These are phyloP conservation scores for Scaptomyza polygonia DNA, from an alignment of 2,888 invertebrate genomes.

Conservation along the genomic window DNA sequence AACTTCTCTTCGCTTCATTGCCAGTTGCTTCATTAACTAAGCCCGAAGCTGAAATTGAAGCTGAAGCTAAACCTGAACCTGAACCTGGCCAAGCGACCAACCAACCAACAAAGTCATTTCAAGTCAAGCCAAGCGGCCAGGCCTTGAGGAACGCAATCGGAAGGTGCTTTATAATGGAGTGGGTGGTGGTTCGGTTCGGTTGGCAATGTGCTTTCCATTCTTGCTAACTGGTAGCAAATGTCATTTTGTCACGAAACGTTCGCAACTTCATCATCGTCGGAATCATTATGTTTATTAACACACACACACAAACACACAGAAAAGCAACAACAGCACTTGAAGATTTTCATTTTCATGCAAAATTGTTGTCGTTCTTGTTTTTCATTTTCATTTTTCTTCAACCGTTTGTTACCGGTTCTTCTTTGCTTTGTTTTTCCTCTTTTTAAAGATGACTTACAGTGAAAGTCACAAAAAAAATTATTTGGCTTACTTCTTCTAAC, in stretches of 20 bases:
- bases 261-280: constrained; percentile 55
- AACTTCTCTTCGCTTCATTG: constrained; percentile 46
- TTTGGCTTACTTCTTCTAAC: constrained; percentile 39
- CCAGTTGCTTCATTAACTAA: constrained; percentile 68
- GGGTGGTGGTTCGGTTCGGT: neutral
- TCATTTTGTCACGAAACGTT: constrained; percentile 77
- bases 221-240: constrained; percentile 59
- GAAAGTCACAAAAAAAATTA: constrained; percentile 46
- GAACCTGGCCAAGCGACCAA: constrained; percentile 27
- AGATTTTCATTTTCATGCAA: constrained; percentile 63
- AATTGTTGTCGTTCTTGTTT: constrained; percentile 41
- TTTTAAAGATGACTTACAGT: constrained; percentile 25
- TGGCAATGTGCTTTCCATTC: constrained; percentile 10
- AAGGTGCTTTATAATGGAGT: neutral
- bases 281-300: constrained; percentile 71
- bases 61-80: constrained; percentile 23
- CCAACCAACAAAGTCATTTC: constrained; percentile 24
- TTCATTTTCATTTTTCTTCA: constrained; percentile 16
- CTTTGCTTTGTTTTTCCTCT: constrained; percentile 8
- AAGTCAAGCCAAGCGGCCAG: constrained; percentile 32
- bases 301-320: constrained; percentile 38
- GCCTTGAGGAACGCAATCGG: constrained; percentile 9
- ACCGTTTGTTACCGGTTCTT: constrained; percentile 18
- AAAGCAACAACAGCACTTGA: constrained; percentile 22
- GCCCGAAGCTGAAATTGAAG: constrained; percentile 32